Percentiles rank a stretch among this genome's conserved stretches.
These are phyloP conservation scores for Pollenia angustigena DNA, from an alignment of 2,888 invertebrate genomes.

Conservation along the genomic window DNA sequence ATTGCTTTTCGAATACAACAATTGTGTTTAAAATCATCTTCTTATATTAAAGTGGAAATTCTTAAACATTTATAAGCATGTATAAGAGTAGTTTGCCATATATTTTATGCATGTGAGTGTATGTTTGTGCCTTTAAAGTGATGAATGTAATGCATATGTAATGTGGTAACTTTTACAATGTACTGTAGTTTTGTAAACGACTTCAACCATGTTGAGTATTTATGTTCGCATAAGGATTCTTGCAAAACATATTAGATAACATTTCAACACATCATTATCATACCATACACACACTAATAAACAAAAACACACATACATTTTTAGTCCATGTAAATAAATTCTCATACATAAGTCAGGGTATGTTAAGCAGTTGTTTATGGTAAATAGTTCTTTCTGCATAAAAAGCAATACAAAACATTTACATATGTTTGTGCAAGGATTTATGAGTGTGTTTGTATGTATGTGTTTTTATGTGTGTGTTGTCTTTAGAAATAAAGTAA, in stretches of 20 bases:
- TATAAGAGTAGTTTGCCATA: constrained; percentile 13
- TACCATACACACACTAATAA: constrained; percentile 33
- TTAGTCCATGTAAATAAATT: constrained; percentile 14
- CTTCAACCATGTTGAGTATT: constrained; percentile 26
- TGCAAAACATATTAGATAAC: constrained; percentile 58
- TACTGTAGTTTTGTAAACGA: constrained; percentile 22
- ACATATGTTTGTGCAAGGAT: neutral
- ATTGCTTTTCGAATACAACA: neutral
- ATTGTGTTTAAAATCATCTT: constrained; percentile 51
- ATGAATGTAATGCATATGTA: constrained; percentile 71
- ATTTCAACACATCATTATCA: constrained; percentile 72
- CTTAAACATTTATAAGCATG: constrained; percentile 42
- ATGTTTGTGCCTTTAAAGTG: constrained; percentile 37
- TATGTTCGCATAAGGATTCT: neutral
- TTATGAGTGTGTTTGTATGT: neutral
- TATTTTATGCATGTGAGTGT: neutral
- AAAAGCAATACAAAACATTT: constrained; percentile 25
- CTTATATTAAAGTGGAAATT: constrained; percentile 50
- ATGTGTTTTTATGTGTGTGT: neutral
- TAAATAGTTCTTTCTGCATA: constrained; percentile 38
- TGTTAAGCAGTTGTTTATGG: constrained; percentile 67
- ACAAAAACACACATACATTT: neutral
- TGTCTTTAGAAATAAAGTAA: constrained; percentile 26
- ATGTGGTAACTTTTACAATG: constrained; percentile 58
- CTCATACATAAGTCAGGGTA: constrained; percentile 30